A percentile compares a stretch with the other conserved stretches of the same genome.
Conservation (phyloP, 2,797 vertebrate genomes). For the Phyllotis vaccarum region DNA sequence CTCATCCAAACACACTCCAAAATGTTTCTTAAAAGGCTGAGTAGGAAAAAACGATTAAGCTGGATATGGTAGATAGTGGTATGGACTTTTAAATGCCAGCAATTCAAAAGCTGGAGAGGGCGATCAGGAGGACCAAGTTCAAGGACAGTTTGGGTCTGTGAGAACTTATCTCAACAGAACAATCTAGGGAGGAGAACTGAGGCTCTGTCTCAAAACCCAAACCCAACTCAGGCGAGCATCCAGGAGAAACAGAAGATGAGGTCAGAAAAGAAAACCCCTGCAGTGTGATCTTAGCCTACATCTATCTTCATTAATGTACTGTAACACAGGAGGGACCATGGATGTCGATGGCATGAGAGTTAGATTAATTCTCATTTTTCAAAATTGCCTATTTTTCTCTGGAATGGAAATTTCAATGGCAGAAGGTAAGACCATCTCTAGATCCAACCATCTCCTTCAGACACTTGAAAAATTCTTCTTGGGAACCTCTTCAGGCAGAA, state of each 20-base stretch:
- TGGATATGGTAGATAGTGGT: not conserved
- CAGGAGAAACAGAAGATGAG: not conserved
- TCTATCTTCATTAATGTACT: not conserved
- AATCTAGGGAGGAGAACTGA: not conserved
- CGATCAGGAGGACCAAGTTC: not conserved
- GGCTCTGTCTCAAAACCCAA: not conserved
- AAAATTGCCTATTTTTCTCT: slow-evolving; percentile 50
- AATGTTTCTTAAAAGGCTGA: slow-evolving; percentile 22
- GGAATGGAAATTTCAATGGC: not conserved
- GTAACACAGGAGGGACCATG: not conserved
- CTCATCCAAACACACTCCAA: slow-evolving; percentile 34
- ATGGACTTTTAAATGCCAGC: not conserved
- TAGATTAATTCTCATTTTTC: slow-evolving; percentile 9
- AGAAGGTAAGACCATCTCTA: too few relatives aligned
- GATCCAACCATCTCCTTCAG: not conserved
- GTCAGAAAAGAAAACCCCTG: not conserved
- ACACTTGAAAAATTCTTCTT: not conserved
- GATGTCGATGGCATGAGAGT: not conserved
- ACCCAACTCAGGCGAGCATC: not conserved
- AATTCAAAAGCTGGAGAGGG: not conserved
- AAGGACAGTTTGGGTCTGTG: not conserved
- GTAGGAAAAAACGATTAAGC: not conserved
- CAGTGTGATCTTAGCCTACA: slow-evolving; percentile 9
- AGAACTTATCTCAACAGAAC: not conserved
- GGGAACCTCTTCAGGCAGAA: not conserved